Evolutionary conservation across 2,888 invertebrate genomes (phyloP), one percentile per base, ranked within the genome.

Genomic region (Drosophila recens): DNA sequence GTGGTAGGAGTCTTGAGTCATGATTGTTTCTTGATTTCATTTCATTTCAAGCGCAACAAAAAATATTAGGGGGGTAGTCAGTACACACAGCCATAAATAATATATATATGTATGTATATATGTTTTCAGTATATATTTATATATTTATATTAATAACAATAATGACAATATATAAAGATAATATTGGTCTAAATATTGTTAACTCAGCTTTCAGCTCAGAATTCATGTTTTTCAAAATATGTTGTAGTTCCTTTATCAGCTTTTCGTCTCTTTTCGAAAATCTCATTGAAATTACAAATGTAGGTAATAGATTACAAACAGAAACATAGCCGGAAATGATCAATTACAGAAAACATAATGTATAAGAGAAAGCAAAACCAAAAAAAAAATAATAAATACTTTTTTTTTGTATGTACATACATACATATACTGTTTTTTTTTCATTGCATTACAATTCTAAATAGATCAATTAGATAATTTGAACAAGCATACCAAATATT

Each of bases 211-310:
- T 42, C 64, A 74, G 75, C 76, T n/a, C n/a, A n/a, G 72, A 77
- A 73, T 76, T 90, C 80, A 90, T 90, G 90, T 91, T 91, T 91
- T 91, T 91, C 90, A 90, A 90, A 84, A 90, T 90, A 90, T 91
- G 90, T 91, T 91, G 90, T 90, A 90, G 86, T 90, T 90, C 80
- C 72, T 82, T 77, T 83, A 79, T 74, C 63, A 58, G 48, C 58
- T 72, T 71, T 73, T 64, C 40, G 45, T 75, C 67, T 72, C 23
- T 23, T 23, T 23, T 23, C 49, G 67, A 67, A 36, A 65, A 48
- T 53, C 52, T 57, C 15, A 48, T 68, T 61, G 30, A 40, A 56
- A 57, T 33, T 30, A 23, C 23, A 23, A 4, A 66, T 61, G 27
- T 49, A 62, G 17, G 17, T 17, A 17, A 30, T 51, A 67, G 40